These are phyloP conservation scores for Tricholaema leucomelas DNA, from an alignment of 2,113 vertebrate genomes.

Conservation along the genomic window DNA sequence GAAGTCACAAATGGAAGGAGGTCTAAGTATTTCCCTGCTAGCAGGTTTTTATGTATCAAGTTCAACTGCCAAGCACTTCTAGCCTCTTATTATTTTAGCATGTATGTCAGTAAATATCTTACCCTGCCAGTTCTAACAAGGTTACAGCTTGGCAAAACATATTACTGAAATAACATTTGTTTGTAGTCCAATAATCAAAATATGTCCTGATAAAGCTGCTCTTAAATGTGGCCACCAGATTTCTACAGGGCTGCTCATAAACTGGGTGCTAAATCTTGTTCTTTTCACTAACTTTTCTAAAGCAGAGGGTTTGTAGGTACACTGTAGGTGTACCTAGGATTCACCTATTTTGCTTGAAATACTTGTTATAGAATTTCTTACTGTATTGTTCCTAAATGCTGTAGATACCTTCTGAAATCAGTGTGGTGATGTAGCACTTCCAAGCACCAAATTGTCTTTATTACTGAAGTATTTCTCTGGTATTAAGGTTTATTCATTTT, in stretches of 20 bases:
- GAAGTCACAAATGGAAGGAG: not conserved
- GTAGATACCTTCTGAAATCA: not conserved
- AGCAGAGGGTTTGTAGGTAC: not conserved
- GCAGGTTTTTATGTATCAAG: not conserved
- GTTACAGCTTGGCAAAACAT: conserved; percentile 21
- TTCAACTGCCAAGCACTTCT: conserved; percentile 28
- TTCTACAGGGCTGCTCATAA: not conserved
- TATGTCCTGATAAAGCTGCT: not conserved
- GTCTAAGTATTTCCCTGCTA: not conserved
- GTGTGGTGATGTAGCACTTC: not conserved
- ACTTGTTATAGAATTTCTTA: not conserved
- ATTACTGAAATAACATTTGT: conserved; percentile 2
- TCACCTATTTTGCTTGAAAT: not conserved
- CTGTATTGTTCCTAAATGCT: not conserved
- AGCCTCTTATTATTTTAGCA: conserved; percentile 24
- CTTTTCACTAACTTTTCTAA: not conserved
- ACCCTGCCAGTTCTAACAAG: conserved; percentile 20
- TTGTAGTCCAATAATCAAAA: not conserved
- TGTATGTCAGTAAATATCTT: conserved; percentile 35
- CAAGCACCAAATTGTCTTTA: not conserved
- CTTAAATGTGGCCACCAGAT: not conserved
- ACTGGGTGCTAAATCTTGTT: not conserved
- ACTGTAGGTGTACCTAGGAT: no score
- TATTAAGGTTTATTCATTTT: not conserved
- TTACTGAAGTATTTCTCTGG: not conserved